Percentiles rank a stretch among this genome's conserved stretches.
Evolutionary conservation across 2,888 invertebrate genomes (phyloP).

Genomic region (Lamellibrachia columna): DNA sequence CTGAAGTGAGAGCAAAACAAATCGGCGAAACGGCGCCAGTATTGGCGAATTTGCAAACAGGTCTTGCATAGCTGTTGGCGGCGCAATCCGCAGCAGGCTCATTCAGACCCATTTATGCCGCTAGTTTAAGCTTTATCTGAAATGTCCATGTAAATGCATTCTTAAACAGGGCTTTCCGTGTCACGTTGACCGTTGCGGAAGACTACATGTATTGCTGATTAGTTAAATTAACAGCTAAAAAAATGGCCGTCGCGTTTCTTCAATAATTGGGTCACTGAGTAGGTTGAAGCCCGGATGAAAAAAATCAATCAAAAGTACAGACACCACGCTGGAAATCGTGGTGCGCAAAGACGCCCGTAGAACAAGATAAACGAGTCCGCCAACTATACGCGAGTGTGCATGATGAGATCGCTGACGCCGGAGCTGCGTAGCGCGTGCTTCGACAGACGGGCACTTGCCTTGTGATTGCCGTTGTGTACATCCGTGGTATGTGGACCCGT

Average conservation of each 20-base stretch:
- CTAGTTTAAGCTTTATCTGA: not conserved
- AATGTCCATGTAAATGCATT: not conserved
- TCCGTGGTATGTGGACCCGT: too few relatives aligned
- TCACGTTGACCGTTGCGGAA: constrained; percentile 37
- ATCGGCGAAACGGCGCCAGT: not conserved
- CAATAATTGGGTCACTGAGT: not conserved
- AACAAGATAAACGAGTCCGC: not conserved
- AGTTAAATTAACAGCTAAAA: constrained; percentile 36
- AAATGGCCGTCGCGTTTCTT: not conserved
- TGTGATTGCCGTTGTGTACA: too few relatives aligned
- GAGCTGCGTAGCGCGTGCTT: too few relatives aligned
- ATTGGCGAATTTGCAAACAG: not conserved
- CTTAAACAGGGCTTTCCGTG: not conserved
- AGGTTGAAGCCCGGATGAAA: not conserved
- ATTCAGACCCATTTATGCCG: not conserved
- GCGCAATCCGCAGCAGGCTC: not conserved
- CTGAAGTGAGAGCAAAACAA: not conserved
- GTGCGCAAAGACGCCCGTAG: not conserved
- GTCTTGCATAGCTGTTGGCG: not conserved
- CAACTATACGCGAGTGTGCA: not conserved
- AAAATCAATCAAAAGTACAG: not conserved
- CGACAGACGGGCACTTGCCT: too few relatives aligned
- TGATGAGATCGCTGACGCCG: too few relatives aligned
- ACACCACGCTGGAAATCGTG: not conserved
- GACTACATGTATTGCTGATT: constrained; percentile 49